phyloP scores from a whole-genome alignment of 2,113 vertebrate species.

The Lanius collurio region DNA sequence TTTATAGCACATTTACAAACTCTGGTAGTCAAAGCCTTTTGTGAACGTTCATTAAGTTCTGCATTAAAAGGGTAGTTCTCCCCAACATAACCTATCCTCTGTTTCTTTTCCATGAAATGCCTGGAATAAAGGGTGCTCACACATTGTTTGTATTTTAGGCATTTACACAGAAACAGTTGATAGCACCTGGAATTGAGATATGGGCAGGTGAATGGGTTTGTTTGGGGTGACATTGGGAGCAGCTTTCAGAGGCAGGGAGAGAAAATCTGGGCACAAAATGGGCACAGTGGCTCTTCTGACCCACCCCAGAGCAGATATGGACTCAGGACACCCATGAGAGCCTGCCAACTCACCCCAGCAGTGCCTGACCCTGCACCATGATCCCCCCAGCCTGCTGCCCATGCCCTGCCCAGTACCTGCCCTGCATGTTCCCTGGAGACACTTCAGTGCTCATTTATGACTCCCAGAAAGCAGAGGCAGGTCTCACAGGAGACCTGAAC shows the following conservation, averaged over 20 bases:
- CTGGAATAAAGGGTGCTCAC: not conserved
- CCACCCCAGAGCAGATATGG: not conserved
- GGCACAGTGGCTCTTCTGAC: not conserved
- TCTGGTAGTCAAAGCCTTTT: not conserved
- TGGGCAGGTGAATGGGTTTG: not conserved
- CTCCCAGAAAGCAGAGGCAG: not conserved
- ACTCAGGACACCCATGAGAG: not conserved
- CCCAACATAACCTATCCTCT: not conserved
- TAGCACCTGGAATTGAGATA: not conserved
- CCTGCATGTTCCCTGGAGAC: accelerated
- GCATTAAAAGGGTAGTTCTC: not conserved
- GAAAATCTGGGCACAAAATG: not conserved
- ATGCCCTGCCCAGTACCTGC: not conserved
- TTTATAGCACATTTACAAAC: not conserved
- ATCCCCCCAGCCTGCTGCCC: not conserved
- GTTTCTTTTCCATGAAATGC: not conserved
- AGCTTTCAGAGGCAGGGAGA: not conserved
- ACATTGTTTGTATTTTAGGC: not conserved
- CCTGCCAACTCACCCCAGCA: not conserved
- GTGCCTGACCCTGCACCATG: accelerated
- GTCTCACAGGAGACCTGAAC: not conserved
- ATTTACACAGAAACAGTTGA: not conserved
- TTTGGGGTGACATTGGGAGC: accelerated
- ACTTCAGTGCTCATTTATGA: not conserved
- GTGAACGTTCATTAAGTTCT: not conserved